These are phyloP conservation scores for Odontothrips loti DNA, from an alignment of 2,888 invertebrate genomes.

Conservation along the genomic window DNA sequence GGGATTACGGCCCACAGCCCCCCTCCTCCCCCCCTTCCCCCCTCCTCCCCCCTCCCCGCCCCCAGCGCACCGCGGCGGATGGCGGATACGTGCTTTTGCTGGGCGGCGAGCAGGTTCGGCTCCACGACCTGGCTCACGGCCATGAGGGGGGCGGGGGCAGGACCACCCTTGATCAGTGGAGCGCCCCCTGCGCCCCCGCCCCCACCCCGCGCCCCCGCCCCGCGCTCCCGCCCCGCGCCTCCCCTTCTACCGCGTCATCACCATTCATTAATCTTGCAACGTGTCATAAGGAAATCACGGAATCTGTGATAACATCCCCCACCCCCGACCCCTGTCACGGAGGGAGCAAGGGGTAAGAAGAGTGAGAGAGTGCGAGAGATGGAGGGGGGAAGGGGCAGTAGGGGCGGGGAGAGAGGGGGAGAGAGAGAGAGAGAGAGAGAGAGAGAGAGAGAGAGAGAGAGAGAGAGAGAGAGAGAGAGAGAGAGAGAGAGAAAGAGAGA, in stretches of 20 bases:
- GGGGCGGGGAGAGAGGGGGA: not conserved
- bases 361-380: not conserved
- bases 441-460: not conserved
- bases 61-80: not conserved
- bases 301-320: not conserved
- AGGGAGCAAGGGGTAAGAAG: not conserved
- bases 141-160: too few relatives aligned
- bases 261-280: slow-evolving; percentile 15
- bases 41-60: not conserved
- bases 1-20: too few relatives aligned
- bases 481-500: too few relatives aligned
- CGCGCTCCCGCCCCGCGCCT: not conserved
- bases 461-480: not conserved
- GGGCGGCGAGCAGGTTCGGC: not conserved
- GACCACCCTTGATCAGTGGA: too few relatives aligned
- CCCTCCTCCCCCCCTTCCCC: not conserved
- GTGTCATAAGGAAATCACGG: slow-evolving; percentile 22
- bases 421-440: not conserved
- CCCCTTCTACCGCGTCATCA: not conserved
- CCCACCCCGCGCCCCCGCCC: not conserved
- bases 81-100: too few relatives aligned
- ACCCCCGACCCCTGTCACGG: not conserved
- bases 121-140: slow-evolving; percentile 13
- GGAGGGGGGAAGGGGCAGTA: not conserved
- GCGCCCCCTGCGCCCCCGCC: not conserved